A percentile compares a stretch with the other conserved stretches of the same genome.
Conservation (phyloP, 2,888 invertebrate species). For the Acanthosepion esculentum region DNA sequence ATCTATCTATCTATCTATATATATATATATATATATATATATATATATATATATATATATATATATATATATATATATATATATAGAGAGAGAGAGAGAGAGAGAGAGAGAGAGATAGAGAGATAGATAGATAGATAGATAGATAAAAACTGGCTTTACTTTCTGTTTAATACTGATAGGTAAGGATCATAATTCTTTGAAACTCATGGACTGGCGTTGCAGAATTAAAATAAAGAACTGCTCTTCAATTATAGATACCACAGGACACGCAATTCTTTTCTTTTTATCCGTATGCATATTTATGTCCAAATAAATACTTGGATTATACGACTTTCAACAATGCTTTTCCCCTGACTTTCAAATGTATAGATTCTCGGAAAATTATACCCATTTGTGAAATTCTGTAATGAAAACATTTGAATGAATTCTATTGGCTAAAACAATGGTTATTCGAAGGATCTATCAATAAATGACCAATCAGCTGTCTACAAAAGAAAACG, state of each 20-base stretch:
- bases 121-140: background rate
- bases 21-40: background rate
- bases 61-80: background rate
- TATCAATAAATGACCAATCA: background rate
- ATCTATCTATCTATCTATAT: too few species aligned
- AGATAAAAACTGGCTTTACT: background rate
- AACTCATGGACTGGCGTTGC: too few species aligned
- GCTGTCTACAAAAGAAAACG: background rate
- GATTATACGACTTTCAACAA: too few species aligned
- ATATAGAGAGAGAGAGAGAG: background rate
- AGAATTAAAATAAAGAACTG: too few species aligned
- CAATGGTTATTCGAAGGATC: background rate
- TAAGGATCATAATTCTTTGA: too few species aligned
- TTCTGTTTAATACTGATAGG: too few species aligned
- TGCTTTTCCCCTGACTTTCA: too few species aligned
- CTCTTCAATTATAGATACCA: too few species aligned
- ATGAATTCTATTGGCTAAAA: background rate
- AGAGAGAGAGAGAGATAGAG: background rate
- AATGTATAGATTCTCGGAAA: too few species aligned
- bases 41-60: background rate
- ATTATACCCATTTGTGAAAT: background rate
- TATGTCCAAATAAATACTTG: too few species aligned
- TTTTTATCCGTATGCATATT: too few species aligned
- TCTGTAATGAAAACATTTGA: background rate
- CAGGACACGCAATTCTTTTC: too few species aligned